Conservation (phyloP, 2,888 invertebrate species). For the Callinectes sapidus region DNA sequence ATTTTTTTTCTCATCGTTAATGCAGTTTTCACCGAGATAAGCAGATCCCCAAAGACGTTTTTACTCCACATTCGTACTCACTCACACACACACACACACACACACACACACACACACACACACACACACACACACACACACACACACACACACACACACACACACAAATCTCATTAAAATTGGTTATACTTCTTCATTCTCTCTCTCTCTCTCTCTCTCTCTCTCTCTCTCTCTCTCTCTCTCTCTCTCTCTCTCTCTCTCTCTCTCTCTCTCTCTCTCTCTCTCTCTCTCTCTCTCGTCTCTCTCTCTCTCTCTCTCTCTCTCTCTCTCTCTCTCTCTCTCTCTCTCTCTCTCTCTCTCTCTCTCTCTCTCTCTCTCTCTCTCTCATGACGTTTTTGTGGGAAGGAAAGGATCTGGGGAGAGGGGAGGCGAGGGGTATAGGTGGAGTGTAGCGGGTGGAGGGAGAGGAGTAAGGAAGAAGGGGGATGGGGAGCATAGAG, state of each 20-base stretch:
- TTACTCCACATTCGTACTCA: not conserved
- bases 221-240: constrained; percentile 25
- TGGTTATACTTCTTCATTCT: not conserved
- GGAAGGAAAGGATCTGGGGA: too few relatives aligned
- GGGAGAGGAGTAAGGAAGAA: not conserved
- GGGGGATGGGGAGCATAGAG: not conserved
- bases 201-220: constrained; percentile 37
- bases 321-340: not conserved
- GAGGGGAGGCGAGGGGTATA: not conserved
- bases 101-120: constrained; percentile 30
- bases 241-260: constrained; percentile 28
- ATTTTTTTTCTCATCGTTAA: not conserved
- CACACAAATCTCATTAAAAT: constrained; percentile 27
- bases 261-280: constrained; percentile 37
- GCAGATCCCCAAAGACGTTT: not conserved
- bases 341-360: not conserved
- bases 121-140: constrained; percentile 34
- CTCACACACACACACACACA: constrained; percentile 25
- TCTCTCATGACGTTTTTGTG: not conserved
- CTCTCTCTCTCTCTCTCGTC: not conserved
- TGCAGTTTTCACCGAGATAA: not conserved
- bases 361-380: not conserved
- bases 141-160: constrained; percentile 27
- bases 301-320: not conserved
- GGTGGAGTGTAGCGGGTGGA: not conserved